Evolutionary conservation across 2,113 vertebrate genomes (phyloP), one percentile per base, ranked within the genome.

Genomic region (Stigmatopora argus): DNA sequence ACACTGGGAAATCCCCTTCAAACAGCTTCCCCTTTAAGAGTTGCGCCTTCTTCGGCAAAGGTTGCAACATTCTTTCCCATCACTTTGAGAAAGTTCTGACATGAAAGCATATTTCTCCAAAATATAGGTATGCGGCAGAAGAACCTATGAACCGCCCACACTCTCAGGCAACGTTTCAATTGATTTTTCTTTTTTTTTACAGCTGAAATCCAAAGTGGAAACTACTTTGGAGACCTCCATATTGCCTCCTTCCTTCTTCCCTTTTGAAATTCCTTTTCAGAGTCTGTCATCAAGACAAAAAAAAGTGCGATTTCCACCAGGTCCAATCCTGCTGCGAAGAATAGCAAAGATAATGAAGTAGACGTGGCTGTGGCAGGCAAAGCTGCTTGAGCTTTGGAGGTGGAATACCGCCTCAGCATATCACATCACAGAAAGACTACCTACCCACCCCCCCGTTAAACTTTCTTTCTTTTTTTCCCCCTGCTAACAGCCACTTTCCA

Each of bases 261-360:
- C 3, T 71, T 84, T 80, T 83, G 72, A 85, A 85, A 82, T 80
- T 74, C 57, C 67, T 77, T 74, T 41, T 83, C 73, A 72, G 77
- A 75, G 65, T 80, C 80, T 82, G 77, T 74, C 72, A 69, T 47
- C 52, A 55, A 80, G 74, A 84, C 68, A 81, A 79, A 84, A 79
- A 83, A 85, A 86, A 31, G 77, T 80, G 86, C 83, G 82, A 85
- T 85, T 61, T 86, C 83, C 81, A 56, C 69, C 67, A 80, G 79
- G 86, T 72, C 79, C 81, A 83, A 88, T 90, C 82, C 82, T 79
- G 81, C 80, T 78, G 81, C 80, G 72, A 81, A 85, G 86, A 88
- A 87, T 77, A 78, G 83, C 77, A 72, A 52, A 66, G 80, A 87
- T 84, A 86, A 85, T 88, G 85, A 87, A 88, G 84, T 78, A 69